These are phyloP conservation scores for Drosophila orena DNA, from an alignment of 1,140 invertebrate genomes.

Conservation along the genomic window DNA sequence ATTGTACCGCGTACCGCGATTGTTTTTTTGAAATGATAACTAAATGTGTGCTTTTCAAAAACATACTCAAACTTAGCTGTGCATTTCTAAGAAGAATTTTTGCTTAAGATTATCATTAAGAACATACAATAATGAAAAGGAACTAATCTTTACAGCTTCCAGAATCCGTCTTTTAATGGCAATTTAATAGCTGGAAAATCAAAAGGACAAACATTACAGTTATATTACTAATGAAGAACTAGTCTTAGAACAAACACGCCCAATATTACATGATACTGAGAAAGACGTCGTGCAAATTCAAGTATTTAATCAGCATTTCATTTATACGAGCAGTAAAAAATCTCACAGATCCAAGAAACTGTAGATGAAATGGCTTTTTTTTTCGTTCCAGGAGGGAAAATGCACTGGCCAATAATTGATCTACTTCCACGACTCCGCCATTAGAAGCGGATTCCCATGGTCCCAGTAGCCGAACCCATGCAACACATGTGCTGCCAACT, in stretches of 20 bases:
- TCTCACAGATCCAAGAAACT: neutral
- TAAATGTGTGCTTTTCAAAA: neutral
- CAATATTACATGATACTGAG: neutral
- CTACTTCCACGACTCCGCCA: constrained; percentile 22
- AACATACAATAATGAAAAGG: neutral
- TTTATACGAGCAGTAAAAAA: constrained; percentile 3
- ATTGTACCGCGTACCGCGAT: neutral
- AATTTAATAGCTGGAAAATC: too few relatives aligned
- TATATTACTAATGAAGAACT: neutral
- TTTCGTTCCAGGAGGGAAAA: neutral
- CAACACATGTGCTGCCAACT: constrained; percentile 20
- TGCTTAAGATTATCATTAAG: too few relatives aligned
- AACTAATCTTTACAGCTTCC: too few relatives aligned
- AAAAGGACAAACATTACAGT: too few relatives aligned
- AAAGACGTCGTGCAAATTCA: neutral
- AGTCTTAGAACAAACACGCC: too few relatives aligned
- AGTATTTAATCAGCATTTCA: neutral
- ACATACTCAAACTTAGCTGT: neutral
- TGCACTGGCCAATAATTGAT: constrained; percentile 25
- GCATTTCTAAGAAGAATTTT: too few relatives aligned
- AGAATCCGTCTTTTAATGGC: too few relatives aligned
- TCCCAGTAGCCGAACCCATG: neutral
- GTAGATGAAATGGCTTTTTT: neutral
- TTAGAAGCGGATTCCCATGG: neutral
- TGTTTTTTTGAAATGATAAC: neutral